Evolutionary conservation across 2,888 invertebrate genomes (phyloP).

Genomic region (Caenorhabditis sp.): DNA sequence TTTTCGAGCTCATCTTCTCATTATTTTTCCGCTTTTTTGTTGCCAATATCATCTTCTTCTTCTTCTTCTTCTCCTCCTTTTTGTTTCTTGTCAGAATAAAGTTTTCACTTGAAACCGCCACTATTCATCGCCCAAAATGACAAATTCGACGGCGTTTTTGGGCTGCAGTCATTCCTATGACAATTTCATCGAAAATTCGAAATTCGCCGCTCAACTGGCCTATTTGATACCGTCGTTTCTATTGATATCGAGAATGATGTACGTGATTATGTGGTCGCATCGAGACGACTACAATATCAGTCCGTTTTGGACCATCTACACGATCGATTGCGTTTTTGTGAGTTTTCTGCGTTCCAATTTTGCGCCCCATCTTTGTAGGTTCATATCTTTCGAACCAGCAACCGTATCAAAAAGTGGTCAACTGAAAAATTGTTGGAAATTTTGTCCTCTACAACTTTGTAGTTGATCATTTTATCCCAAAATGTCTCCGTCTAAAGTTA

Average conservation of each 20-base stretch:
- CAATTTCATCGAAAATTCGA: slow-evolving; percentile 25
- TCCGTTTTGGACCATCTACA: slow-evolving; percentile 10
- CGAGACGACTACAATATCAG: slow-evolving; percentile 16
- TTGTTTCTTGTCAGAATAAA: too few species aligned
- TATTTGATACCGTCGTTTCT: slow-evolving; percentile 19
- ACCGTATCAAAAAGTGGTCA: not conserved
- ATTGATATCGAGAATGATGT: slow-evolving; percentile 15
- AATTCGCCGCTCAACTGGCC: slow-evolving; percentile 10
- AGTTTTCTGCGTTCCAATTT: slow-evolving; percentile 1
- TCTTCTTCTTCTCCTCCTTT: too few species aligned
- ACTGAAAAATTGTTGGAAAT: not conserved
- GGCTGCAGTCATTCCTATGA: slow-evolving; percentile 26
- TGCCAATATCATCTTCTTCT: too few species aligned
- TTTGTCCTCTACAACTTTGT: not conserved
- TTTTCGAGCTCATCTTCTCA: not conserved
- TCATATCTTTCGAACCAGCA: not conserved
- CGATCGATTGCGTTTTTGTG: slow-evolving; percentile 8
- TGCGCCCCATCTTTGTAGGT: not conserved
- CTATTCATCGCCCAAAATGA: slow-evolving; percentile 9
- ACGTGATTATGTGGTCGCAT: slow-evolving; percentile 1
- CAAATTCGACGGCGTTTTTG: slow-evolving; percentile 30
- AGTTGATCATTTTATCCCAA: too few species aligned
- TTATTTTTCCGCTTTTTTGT: not conserved
- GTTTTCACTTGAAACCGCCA: too few species aligned
- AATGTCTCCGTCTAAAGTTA: too few species aligned